Evolutionary conservation across 2,113 vertebrate genomes (phyloP).

Genomic region (Mesembrinibis cayennensis): DNA sequence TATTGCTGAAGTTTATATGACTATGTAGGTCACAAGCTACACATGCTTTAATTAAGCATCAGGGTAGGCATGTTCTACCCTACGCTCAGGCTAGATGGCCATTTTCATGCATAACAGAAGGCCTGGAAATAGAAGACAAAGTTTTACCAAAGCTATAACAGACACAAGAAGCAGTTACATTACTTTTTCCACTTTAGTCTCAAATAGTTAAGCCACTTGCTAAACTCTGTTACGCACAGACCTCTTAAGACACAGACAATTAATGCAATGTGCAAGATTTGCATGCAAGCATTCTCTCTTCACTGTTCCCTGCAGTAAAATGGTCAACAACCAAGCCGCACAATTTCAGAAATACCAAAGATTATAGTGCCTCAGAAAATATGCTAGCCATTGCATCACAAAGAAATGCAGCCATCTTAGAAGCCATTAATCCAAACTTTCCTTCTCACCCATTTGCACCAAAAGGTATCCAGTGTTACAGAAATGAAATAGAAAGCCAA

Average conservation of each 20-base stretch:
- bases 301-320: neutral
- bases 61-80: neutral
- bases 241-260: neutral
- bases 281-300: neutral
- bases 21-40: slow-evolving; percentile 26
- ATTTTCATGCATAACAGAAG: neutral
- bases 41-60: neutral
- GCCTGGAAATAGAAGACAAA: neutral
- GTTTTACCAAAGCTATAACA: neutral
- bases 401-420: neutral
- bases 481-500: neutral
- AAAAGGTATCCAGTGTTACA: neutral
- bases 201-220: neutral
- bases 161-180: neutral
- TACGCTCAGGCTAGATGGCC: neutral
- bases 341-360: neutral
- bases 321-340: neutral
- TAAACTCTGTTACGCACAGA: neutral
- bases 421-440: neutral
- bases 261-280: neutral
- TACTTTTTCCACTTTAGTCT: neutral
- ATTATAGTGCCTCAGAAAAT: neutral
- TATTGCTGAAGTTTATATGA: neutral
- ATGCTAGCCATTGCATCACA: neutral
- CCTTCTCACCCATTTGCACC: neutral